These are phyloP conservation scores for Corvus cornix DNA, from an alignment of 2,113 vertebrate genomes.

Conservation along the genomic window DNA sequence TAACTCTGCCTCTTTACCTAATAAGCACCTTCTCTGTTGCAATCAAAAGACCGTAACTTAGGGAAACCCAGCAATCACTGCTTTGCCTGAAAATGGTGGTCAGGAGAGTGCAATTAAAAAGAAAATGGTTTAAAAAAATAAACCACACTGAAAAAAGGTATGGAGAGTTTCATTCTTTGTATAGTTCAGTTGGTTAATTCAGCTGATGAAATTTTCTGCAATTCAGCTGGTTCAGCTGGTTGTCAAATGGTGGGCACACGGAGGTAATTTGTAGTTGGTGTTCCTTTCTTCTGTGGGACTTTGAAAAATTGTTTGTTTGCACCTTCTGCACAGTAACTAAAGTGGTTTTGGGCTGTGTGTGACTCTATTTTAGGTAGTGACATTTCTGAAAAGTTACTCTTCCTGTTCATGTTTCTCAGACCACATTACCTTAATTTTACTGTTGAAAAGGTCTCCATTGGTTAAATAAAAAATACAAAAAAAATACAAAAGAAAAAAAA, in stretches of 20 bases:
- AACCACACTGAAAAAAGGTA: accelerated
- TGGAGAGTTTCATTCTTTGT: not conserved
- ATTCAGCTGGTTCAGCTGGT: not conserved
- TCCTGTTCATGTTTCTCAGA: not conserved
- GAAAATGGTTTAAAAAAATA: not conserved
- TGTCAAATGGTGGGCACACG: not conserved
- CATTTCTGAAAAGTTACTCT: not conserved
- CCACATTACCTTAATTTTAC: not conserved
- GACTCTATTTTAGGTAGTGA: not conserved
- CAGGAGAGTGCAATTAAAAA: not conserved
- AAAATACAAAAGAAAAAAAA: not conserved
- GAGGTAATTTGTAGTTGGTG: not conserved
- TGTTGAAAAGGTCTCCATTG: not conserved
- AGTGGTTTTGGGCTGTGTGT: accelerated
- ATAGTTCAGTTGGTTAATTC: not conserved
- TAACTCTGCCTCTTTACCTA: not conserved
- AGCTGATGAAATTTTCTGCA: not conserved
- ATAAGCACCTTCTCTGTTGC: not conserved
- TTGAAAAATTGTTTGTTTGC: not conserved
- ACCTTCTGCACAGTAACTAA: not conserved
- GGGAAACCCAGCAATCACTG: accelerated
- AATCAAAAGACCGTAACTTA: not conserved
- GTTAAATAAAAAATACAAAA: not conserved
- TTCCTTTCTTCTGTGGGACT: not conserved
- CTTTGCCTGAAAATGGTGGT: not conserved